Percentiles rank a stretch among this genome's conserved stretches.
phyloP scores from a whole-genome alignment of 2,113 vertebrate genomes.

The Ivindomyrus marchei region DNA sequence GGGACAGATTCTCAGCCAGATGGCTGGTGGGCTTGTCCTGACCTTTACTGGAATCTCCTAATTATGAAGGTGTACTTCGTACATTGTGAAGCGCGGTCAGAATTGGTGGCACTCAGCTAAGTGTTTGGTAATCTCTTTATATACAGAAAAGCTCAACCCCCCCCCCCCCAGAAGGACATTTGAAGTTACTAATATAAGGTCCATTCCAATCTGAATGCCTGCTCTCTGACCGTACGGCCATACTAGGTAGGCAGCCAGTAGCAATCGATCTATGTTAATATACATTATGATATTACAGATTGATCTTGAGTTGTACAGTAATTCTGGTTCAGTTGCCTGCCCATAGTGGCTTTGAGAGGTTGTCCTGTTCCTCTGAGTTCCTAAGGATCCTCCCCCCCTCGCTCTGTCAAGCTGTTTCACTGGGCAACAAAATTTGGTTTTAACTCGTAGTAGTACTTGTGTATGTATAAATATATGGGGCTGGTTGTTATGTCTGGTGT shows the following conservation, averaged over 20 bases:
- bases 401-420: no score
- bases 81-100: neutral
- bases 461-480: neutral
- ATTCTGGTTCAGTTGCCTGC: neutral
- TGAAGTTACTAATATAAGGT: neutral
- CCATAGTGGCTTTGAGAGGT: neutral
- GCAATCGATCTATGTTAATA: neutral
- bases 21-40: neutral
- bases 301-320: neutral
- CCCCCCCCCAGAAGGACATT: neutral
- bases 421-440: neutral
- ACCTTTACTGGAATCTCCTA: neutral
- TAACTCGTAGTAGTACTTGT: neutral
- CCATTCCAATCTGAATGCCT: neutral
- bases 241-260: neutral
- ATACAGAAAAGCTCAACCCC: neutral
- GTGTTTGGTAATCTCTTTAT: neutral
- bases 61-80: neutral
- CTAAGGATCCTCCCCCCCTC: neutral
- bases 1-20: neutral
- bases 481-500: neutral
- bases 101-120: neutral
- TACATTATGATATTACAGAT: neutral
- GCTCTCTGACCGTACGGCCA: neutral
- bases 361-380: neutral